Conservation (phyloP, 2,113 vertebrate genomes). For the Pachycephala philippinensis region DNA sequence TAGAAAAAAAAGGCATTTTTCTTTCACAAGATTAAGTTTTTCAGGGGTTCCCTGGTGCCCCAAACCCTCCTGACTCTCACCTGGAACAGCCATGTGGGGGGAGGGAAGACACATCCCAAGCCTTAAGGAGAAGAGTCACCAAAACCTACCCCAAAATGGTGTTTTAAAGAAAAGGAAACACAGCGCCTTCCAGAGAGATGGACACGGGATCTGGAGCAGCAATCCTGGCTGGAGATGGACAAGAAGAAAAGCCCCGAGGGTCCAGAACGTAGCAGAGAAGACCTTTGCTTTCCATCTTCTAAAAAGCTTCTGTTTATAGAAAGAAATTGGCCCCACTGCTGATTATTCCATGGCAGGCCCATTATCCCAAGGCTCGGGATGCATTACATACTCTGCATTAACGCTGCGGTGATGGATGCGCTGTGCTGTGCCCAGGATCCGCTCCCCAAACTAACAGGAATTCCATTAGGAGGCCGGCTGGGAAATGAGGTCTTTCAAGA, state of each 20-base stretch:
- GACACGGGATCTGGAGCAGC: neutral
- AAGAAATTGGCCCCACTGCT: neutral
- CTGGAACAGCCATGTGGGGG: fast-evolving
- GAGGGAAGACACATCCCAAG: neutral
- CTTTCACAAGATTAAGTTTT: neutral
- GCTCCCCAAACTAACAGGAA: conserved; percentile 11
- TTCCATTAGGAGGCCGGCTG: conserved; percentile 20
- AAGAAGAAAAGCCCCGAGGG: neutral
- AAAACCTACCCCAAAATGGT: neutral
- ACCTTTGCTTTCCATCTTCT: neutral
- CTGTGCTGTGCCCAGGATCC: conserved; percentile 4
- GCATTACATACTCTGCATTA: conserved; percentile 35
- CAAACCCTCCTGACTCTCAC: neutral
- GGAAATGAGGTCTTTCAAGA: conserved; percentile 41
- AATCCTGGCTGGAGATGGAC: neutral
- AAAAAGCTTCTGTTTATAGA: neutral
- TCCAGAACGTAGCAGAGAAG: neutral
- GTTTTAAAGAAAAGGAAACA: neutral
- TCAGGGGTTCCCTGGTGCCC: neutral
- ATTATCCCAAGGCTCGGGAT: neutral
- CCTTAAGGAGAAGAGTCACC: neutral
- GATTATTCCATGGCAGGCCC: neutral
- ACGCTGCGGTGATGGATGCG: conserved; percentile 26
- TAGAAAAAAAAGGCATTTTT: neutral
- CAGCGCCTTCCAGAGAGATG: neutral